Conservation (phyloP, 2,888 invertebrate species). For the Arge pagana region DNA sequence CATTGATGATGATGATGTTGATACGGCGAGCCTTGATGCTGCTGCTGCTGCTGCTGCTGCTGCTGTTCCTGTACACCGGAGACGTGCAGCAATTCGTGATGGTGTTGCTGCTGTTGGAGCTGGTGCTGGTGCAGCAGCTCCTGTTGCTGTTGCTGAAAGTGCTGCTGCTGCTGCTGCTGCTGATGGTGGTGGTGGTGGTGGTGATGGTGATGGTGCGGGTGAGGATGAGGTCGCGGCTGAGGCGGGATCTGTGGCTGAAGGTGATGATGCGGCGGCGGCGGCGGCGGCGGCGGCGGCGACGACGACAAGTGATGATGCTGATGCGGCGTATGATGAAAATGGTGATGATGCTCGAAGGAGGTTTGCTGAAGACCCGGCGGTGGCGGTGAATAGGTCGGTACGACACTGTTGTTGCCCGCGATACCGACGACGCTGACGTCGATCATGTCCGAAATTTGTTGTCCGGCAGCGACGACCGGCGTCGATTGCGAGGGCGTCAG, state of each 20-base stretch:
- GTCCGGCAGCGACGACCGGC: constrained; percentile 36
- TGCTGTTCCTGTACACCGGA: background rate
- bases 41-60: constrained; percentile 35
- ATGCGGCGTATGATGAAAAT: constrained; percentile 46
- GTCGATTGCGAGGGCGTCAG: constrained; percentile 30
- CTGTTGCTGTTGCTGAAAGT: constrained; percentile 34
- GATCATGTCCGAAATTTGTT: too few species aligned
- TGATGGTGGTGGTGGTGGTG: too few species aligned
- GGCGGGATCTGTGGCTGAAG: too few species aligned
- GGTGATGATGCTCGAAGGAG: constrained; percentile 46
- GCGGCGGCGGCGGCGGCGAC: constrained; percentile 26
- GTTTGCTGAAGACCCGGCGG: constrained; percentile 57
- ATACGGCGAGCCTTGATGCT: constrained; percentile 7
- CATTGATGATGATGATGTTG: constrained; percentile 30
- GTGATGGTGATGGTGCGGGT: constrained; percentile 1
- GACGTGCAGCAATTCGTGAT: too few species aligned
- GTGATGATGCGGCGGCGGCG: constrained; percentile 16
- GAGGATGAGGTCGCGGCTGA: constrained; percentile 38
- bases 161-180: constrained; percentile 35
- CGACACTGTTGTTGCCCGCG: constrained; percentile 42
- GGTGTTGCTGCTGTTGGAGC: constrained; percentile 11
- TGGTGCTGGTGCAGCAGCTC: constrained; percentile 34
- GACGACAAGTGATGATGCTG: too few species aligned
- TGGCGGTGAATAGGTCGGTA: constrained; percentile 57
- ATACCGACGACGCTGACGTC: constrained; percentile 43